Evolutionary conservation across 2,113 vertebrate species (phyloP).

Genomic region (Holacanthus passer): DNA sequence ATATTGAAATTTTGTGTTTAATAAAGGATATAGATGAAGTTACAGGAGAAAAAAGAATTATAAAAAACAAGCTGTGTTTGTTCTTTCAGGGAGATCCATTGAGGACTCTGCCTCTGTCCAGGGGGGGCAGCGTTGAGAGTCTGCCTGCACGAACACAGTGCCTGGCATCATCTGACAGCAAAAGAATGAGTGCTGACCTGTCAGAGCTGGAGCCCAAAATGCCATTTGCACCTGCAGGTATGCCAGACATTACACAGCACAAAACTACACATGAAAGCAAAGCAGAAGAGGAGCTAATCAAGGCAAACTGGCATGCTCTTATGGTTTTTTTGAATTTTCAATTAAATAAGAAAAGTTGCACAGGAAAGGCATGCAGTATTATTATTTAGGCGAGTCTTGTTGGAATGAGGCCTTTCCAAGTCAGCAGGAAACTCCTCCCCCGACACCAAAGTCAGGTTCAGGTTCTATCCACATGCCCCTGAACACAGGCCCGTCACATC

Average conservation of each 20-base stretch:
- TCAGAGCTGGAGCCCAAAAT: conserved; percentile 95
- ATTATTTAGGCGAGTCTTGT: background rate
- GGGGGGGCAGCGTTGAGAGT: conserved; percentile 96
- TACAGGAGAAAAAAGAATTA: too few relatives aligned
- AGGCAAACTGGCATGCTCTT: conserved; percentile 2
- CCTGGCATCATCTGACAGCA: conserved; percentile 88
- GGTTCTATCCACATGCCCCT: background rate
- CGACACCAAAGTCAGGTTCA: background rate
- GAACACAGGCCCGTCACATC: conserved; percentile 3
- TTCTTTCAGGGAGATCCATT: conserved; percentile 89
- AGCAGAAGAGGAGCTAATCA: background rate
- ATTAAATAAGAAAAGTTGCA: background rate
- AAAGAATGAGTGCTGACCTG: conserved; percentile 96
- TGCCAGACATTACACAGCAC: background rate
- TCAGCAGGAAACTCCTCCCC: background rate
- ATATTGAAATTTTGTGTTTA: too few relatives aligned
- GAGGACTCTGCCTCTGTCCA: conserved; percentile 91
- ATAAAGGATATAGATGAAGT: too few relatives aligned
- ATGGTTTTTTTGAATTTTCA: background rate
- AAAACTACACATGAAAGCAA: background rate
- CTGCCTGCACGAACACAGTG: conserved; percentile 88
- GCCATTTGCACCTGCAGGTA: conserved; percentile 91
- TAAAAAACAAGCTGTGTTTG: background rate
- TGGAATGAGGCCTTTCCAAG: conserved; percentile 1
- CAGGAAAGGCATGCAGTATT: conserved; percentile 9